A percentile compares a stretch with the other conserved stretches of the same genome.
These are phyloP conservation scores for Leptocoma aspasia DNA, from an alignment of 2,113 vertebrate species.

Conservation along the genomic window DNA sequence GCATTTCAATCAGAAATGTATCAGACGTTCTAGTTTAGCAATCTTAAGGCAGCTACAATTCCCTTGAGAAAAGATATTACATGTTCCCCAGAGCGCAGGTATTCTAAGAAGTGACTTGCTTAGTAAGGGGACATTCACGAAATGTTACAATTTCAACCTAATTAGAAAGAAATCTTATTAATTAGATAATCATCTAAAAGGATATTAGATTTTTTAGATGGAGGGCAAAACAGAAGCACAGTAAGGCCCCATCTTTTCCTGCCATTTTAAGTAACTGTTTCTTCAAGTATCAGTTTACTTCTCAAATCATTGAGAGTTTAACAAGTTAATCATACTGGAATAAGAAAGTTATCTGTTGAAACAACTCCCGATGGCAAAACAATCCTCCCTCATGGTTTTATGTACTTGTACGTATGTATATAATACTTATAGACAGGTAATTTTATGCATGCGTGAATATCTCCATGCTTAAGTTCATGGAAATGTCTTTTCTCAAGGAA, in stretches of 20 bases:
- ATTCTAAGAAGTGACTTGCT: slow-evolving; percentile 55
- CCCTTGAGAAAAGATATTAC: slow-evolving; percentile 43
- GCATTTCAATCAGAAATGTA: slow-evolving; percentile 52
- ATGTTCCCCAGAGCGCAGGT: slow-evolving; percentile 31
- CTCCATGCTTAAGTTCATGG: not conserved
- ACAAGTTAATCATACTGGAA: not conserved
- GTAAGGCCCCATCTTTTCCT: not conserved
- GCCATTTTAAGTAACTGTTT: not conserved
- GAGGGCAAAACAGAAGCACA: slow-evolving; percentile 19
- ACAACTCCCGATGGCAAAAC: not conserved
- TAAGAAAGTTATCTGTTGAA: not conserved
- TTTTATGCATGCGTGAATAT: not conserved
- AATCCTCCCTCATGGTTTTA: not conserved
- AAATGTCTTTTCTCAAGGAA: not conserved
- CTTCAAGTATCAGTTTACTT: not conserved
- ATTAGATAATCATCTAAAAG: slow-evolving; percentile 55
- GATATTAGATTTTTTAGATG: slow-evolving; percentile 45
- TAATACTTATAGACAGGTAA: not conserved
- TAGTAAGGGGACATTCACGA: slow-evolving; percentile 43
- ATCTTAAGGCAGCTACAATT: slow-evolving; percentile 46
- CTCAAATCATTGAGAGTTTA: not conserved
- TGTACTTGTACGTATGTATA: not conserved
- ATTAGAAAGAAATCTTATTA: slow-evolving; percentile 65
- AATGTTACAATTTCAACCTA: slow-evolving; percentile 69
- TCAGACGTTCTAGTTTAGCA: slow-evolving; percentile 55